Base-by-base conservation (phyloP, 2,888 invertebrate species). In the Habrosyne pyritoides region DNA sequence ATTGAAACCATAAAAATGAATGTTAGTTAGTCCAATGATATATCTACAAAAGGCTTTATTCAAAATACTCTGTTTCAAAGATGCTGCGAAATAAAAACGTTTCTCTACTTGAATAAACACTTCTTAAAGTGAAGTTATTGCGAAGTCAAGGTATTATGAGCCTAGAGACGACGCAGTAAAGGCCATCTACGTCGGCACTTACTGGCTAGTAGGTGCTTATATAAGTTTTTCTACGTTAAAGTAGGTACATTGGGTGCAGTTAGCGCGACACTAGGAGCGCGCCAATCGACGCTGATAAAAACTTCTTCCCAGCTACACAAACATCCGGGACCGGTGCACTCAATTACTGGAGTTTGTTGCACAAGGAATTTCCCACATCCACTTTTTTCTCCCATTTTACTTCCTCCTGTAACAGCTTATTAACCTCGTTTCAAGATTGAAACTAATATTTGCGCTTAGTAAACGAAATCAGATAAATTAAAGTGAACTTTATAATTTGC, bases 261-360 rank as follows among this genome's bases (percentile, higher is more conserved):
- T 82, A 83, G 73, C 71, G 69, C 81, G 83, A 83, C 83, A 81
- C 77, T 78, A 72, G 73, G 67, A 76, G 76, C 67, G 73, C 75
- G 77, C 81, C 84, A 87, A 87, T 88, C 79, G 83, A 62, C 64
- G 77, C 80, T 84, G 87, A 89, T 88, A 87, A 88, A 88, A 89
- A 86, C 77, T 87, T 85, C 82, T 76, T 63, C 71, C 67, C 64
- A 65, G 73, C 82, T 85, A 76, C 77, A 83, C 87, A 89, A 89
- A 88, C 88, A 88, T 86, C 84, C 84, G 82, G 81, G 78, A 79
- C 64, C 63, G 73, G 82, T 74, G 80, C 86, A 86, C 87, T 87
- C 89, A 87, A 89, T 90, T 89, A 89, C 87, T 77, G 64, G 73
- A 86, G 83, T 86, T 87, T 82, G 84, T 84, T 76, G 81, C 80